Evolutionary conservation across 2,797 vertebrate genomes (phyloP).

Genomic region (Psittacula derbiana): DNA sequence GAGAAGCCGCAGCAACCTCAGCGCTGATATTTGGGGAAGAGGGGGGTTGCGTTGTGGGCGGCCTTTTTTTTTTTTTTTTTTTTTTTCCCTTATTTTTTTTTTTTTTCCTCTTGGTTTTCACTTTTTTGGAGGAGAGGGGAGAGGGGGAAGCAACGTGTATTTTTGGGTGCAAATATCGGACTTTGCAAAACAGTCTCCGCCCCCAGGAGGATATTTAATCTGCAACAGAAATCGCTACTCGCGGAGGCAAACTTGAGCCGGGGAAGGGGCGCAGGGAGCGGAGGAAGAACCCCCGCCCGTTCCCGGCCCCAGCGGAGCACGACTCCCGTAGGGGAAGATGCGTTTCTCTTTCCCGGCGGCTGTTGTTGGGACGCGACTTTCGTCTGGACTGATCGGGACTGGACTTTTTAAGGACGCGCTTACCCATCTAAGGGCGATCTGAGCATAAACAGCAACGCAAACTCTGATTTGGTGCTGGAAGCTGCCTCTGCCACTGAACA

Average conservation of each 20-base stretch:
- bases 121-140: neutral
- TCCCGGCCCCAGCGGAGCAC: neutral
- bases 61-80: neutral
- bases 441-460: constrained; percentile 69
- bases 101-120: neutral
- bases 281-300: constrained; percentile 2
- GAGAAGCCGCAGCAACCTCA: constrained; percentile 55
- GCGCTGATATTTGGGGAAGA: constrained; percentile 52
- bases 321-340: constrained; percentile 58
- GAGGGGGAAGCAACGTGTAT: neutral
- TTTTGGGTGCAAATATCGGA: constrained; percentile 33
- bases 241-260: constrained; percentile 67
- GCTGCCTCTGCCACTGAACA: constrained; percentile 64
- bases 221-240: constrained; percentile 66
- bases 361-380: constrained; percentile 29
- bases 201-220: constrained; percentile 75
- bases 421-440: constrained; percentile 31
- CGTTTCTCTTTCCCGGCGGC: neutral
- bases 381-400: constrained; percentile 15
- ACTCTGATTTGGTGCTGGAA: constrained; percentile 60
- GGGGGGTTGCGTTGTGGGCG: neutral
- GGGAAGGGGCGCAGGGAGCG: constrained; percentile 49
- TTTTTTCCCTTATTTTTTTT: neutral
- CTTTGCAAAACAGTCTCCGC: constrained; percentile 49
- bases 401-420: constrained; percentile 53